Evolutionary conservation across 1,140 invertebrate species (phyloP).

Genomic region (Spodoptera frugiperda): DNA sequence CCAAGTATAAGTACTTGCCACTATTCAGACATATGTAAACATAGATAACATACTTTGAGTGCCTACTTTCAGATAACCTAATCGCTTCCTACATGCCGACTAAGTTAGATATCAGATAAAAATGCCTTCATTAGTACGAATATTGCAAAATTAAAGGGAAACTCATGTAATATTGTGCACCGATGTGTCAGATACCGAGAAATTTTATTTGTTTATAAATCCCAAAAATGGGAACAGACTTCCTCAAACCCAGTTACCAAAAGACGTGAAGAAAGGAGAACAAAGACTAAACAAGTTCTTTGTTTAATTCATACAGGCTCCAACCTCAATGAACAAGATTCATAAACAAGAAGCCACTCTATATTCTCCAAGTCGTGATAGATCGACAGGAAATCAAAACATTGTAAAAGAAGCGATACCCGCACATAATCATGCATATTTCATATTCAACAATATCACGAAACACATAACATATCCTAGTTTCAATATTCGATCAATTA

Average conservation of each 20-base stretch:
- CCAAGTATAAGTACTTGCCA: background rate
- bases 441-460: constrained; percentile 43
- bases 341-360: background rate
- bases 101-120: constrained; percentile 24
- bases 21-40: constrained; percentile 6
- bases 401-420: constrained; percentile 34
- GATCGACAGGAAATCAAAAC: constrained; percentile 40
- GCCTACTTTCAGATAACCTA: constrained; percentile 26
- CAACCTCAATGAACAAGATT: constrained; percentile 23
- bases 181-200: background rate
- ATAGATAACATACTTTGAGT: constrained; percentile 22
- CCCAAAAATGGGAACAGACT: too few relatives aligned
- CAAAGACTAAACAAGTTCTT: too few relatives aligned
- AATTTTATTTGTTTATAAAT: too few relatives aligned
- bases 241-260: background rate
- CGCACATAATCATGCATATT: constrained; percentile 40
- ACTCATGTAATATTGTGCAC: constrained; percentile 1
- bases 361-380: constrained; percentile 32
- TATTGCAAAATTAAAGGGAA: constrained; percentile 3
- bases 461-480: constrained; percentile 54
- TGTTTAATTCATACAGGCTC: too few relatives aligned
- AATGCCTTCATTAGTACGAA: background rate
- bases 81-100: constrained; percentile 8
- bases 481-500: constrained; percentile 73
- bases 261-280: background rate